These are phyloP conservation scores for Fulica atra DNA, from an alignment of 2,113 vertebrate genomes.

Conservation along the genomic window DNA sequence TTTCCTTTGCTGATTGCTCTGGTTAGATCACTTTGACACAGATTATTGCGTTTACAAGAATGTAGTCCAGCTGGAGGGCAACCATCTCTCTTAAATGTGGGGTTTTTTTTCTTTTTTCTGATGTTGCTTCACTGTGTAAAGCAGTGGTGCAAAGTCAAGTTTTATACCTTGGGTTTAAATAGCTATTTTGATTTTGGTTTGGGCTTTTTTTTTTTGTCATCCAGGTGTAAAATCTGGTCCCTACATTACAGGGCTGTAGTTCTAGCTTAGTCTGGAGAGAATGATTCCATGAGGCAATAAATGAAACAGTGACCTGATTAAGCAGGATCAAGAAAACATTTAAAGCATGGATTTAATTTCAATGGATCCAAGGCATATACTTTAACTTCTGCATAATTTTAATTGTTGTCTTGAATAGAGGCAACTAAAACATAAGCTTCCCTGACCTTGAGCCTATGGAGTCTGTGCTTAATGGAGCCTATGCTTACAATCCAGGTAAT, in stretches of 20 bases:
- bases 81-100: not conserved
- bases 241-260: not conserved
- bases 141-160: not conserved
- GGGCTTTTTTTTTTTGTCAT: not conserved
- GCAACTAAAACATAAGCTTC: not conserved
- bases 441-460: not conserved
- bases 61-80: constrained; percentile 14
- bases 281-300: not conserved
- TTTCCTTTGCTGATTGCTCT: constrained; percentile 16
- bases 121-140: not conserved
- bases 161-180: not conserved
- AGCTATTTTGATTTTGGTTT: not conserved
- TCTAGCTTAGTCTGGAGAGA: not conserved
- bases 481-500: not conserved
- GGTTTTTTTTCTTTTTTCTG: not conserved
- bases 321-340: not conserved
- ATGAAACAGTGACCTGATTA: not conserved
- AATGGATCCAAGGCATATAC: not conserved
- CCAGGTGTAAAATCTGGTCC: not conserved
- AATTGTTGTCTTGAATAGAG: not conserved
- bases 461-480: not conserved
- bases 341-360: not conserved
- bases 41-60: constrained; percentile 28
- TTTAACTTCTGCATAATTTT: not conserved
- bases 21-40: constrained; percentile 52